These are phyloP conservation scores for Caiman crocodilus DNA, from an alignment of 2,797 vertebrate species.

Conservation along the genomic window DNA sequence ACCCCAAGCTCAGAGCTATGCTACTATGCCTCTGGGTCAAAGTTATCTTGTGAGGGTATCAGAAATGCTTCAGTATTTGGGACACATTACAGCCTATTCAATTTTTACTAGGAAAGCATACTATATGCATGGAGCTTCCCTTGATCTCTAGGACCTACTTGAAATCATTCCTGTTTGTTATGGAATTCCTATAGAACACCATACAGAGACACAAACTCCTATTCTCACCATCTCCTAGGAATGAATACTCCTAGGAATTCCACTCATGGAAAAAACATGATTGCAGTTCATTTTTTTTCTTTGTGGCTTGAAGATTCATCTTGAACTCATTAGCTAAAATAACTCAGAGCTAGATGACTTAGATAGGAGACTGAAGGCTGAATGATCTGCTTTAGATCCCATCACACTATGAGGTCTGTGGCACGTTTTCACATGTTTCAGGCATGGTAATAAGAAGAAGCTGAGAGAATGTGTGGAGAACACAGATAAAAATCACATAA, in stretches of 20 bases:
- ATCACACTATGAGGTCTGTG: not conserved
- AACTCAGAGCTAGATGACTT: not conserved
- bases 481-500: not conserved
- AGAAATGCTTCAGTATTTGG: not conserved
- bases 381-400: constrained; percentile 6
- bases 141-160: not conserved
- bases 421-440: not conserved
- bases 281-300: not conserved
- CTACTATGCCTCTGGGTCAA: not conserved
- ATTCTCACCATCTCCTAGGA: not conserved
- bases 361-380: constrained; percentile 11
- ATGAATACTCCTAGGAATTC: constrained; percentile 16
- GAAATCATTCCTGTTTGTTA: not conserved
- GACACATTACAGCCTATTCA: not conserved
- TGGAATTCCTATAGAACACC: not conserved
- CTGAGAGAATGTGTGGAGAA: not conserved
- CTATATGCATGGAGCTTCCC: not conserved
- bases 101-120: not conserved
- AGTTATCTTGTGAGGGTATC: not conserved
- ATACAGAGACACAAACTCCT: not conserved
- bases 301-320: constrained; percentile 31
- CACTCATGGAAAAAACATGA: constrained; percentile 9
- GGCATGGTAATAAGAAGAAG: not conserved
- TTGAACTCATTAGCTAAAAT: constrained; percentile 44
- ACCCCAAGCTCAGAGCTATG: too few relatives aligned